These are phyloP conservation scores for Scaptomyza pallida DNA, from an alignment of 1,140 invertebrate genomes.

Conservation along the genomic window DNA sequence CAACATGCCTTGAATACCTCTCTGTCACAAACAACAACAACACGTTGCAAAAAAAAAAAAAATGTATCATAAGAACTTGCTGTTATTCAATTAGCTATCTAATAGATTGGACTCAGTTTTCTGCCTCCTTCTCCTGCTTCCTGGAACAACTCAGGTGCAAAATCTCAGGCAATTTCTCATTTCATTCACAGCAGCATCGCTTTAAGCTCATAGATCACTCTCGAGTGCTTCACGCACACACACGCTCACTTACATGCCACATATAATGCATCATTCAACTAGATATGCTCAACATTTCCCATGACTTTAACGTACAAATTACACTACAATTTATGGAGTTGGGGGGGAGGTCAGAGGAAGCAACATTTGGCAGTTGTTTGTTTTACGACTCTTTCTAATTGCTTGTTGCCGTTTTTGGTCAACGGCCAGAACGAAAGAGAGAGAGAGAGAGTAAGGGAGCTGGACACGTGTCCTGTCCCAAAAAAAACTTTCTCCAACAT, in stretches of 20 bases:
- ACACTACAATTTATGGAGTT: constrained; percentile 1
- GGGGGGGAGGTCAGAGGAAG: not conserved
- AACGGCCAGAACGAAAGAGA: not conserved
- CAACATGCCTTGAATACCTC: not conserved
- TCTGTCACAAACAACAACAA: not conserved
- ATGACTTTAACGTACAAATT: constrained; percentile 22
- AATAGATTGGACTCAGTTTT: constrained; percentile 13
- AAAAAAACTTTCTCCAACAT: too few species aligned
- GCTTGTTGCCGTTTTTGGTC: constrained; percentile 27
- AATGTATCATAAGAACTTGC: not conserved
- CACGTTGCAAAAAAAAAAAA: not conserved
- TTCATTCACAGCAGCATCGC: not conserved
- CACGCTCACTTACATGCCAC: not conserved
- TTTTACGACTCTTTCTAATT: constrained; percentile 71
- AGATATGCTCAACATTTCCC: not conserved
- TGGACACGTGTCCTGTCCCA: too few species aligned
- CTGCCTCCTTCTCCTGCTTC: too few species aligned
- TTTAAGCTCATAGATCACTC: constrained; percentile 16
- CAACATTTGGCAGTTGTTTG: constrained; percentile 57
- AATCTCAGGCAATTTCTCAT: not conserved
- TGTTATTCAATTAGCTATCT: constrained; percentile 31
- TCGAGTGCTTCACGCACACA: not conserved
- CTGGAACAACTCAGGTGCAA: not conserved
- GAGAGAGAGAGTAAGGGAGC: too few species aligned
- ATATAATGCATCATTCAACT: constrained; percentile 9